These are phyloP conservation scores for Eumeta japonica DNA, from an alignment of 1,140 invertebrate genomes.

Conservation along the genomic window DNA sequence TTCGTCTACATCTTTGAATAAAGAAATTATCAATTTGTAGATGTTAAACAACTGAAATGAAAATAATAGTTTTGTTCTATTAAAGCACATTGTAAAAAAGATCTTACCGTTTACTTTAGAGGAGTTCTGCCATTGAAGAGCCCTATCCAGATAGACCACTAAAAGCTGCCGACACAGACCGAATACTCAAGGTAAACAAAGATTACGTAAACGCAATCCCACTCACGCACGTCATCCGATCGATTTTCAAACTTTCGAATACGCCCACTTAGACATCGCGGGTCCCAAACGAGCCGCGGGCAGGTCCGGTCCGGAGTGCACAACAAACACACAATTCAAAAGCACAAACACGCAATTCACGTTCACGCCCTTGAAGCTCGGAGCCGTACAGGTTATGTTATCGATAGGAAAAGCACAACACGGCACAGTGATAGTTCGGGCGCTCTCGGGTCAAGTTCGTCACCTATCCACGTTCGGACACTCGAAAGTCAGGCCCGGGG, in stretches of 20 bases:
- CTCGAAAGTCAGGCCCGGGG: too few relatives aligned
- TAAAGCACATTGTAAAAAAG: too few relatives aligned
- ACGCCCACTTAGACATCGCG: conserved; percentile 50
- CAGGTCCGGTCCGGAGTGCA: conserved; percentile 27
- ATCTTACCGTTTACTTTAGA: too few relatives aligned
- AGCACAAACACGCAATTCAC: conserved; percentile 27
- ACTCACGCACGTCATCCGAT: conserved; percentile 52
- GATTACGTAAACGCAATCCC: conserved; percentile 56
- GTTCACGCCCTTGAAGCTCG: conserved; percentile 52
- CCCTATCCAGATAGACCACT: too few relatives aligned
- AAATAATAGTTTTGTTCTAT: too few relatives aligned
- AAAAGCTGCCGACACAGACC: too few relatives aligned
- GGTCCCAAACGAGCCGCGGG: conserved; percentile 24
- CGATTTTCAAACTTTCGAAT: conserved; percentile 57
- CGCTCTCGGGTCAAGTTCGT: conserved; percentile 50
- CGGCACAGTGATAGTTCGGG: conserved; percentile 45
- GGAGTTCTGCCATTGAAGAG: too few relatives aligned
- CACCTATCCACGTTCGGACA: too few relatives aligned
- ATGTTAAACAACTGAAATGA: too few relatives aligned
- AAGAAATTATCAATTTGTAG: too few relatives aligned
- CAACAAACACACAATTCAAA: conserved; percentile 39
- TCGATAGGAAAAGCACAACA: conserved; percentile 50
- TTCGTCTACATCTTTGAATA: too few relatives aligned
- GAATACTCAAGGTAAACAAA: conserved; percentile 57
- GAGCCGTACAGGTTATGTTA: conserved; percentile 55